Base-by-base conservation (phyloP, 2,888 invertebrate species). In the Xestia rhomboidea region DNA sequence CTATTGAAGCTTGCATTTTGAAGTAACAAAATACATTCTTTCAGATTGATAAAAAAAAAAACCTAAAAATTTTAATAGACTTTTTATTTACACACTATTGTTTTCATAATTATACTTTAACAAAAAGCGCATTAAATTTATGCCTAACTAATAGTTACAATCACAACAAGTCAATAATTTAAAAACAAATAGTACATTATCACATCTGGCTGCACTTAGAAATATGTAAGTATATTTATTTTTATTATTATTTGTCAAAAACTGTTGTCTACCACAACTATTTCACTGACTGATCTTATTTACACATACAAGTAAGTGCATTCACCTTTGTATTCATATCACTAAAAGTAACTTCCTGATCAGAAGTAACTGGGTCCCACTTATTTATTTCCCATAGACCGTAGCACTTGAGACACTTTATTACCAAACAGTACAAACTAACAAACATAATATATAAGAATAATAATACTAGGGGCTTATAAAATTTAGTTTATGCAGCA, bases 111-210 rank as follows among this genome's bases (percentile, higher is more conserved):
- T 81, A 86, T 79, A 81, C 76, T 79, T 83, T 81, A 85, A 85
- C 87, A 82, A 76, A 77, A 74, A 84, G 76, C 80, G 78, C 68
- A 68, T 83, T 81, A 54, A 83, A 81, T 80, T 72, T 83, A 80
- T 83, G 78, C 80, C 87, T 87, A 85, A 76, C 76, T 87, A 83
- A 84, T 84, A 81, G 82, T 82, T 87, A 87, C 82, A 84, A 87
- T 88, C 79, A 87, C 89, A 87, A 88, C 87, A 87, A 82, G 78
- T 87, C 78, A 87, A 87, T 85, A 89, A 88, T 87, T 88, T 89
- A 85, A 81, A 81, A 85, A 87, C 75, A 88, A 78, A 74, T 67
- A 87, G 72, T 80, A 81, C 79, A 77, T 88, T 87, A 89, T 89
- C 87, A 87, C 87, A 87, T 87, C 83, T 79, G 86, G 66, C 74